Evolutionary conservation across 2,888 invertebrate genomes (phyloP).

Genomic region (Anagyrus pseudococci): DNA sequence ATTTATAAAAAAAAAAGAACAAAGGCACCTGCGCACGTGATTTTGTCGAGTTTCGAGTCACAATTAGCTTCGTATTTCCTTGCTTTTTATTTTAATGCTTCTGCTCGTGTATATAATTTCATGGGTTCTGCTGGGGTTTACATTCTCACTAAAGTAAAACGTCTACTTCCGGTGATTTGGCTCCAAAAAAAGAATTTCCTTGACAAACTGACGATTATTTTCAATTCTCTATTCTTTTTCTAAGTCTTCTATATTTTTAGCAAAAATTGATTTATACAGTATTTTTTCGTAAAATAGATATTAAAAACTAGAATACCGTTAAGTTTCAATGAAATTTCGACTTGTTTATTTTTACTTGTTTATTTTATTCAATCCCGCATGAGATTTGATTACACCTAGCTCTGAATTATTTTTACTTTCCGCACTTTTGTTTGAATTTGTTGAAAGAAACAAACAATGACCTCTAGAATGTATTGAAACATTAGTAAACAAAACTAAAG

Average conservation of each 20-base stretch:
- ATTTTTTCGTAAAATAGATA: neutral
- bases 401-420: neutral
- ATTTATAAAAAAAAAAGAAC: constrained; percentile 5
- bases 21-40: constrained; percentile 43
- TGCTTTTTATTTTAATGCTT: constrained; percentile 23
- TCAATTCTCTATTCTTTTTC: neutral
- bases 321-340: neutral
- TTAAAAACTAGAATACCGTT: neutral
- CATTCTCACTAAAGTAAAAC: constrained; percentile 32
- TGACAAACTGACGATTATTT: neutral
- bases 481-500: constrained; percentile 6
- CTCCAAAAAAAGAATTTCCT: constrained; percentile 2
- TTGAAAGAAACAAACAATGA: constrained; percentile 10
- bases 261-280: neutral
- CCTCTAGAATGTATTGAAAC: constrained; percentile 3
- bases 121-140: constrained; percentile 51
- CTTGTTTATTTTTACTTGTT: neutral
- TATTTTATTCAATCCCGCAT: constrained; percentile 14
- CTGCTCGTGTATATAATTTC: constrained; percentile 24
- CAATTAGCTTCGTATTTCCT: constrained; percentile 34
- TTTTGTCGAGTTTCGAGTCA: constrained; percentile 31
- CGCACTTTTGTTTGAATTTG: neutral
- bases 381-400: constrained; percentile 15
- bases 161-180: neutral
- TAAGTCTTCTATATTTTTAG: neutral